Evolutionary conservation across 2,888 invertebrate species (phyloP).

Genomic region (Teleiodes luculella): DNA sequence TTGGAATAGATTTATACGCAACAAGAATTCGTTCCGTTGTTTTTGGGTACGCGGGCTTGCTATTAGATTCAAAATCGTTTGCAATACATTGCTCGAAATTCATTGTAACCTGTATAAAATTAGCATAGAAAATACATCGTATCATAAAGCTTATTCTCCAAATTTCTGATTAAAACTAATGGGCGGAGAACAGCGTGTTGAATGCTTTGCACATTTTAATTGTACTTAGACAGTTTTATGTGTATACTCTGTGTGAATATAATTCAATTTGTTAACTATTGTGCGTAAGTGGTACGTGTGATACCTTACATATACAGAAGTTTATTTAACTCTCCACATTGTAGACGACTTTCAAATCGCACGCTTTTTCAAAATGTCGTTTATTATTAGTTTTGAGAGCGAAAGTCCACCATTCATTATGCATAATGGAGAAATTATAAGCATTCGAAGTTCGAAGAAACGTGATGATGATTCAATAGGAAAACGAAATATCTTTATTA

Average conservation of each 20-base stretch:
- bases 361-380: slow-evolving; percentile 20
- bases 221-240: not conserved
- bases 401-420: not conserved
- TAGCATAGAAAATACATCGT: no score
- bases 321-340: slow-evolving; percentile 21
- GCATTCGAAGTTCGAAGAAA: not conserved
- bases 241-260: not conserved
- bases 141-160: no score
- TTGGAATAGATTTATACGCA: no score
- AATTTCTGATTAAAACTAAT: not conserved
- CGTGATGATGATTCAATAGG: not conserved
- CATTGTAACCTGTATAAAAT: no score
- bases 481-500: no score
- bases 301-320: slow-evolving; percentile 19
- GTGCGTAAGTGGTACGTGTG: slow-evolving; percentile 26
- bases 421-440: no score
- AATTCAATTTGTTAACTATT: slow-evolving; percentile 17
- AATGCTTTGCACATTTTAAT: not conserved
- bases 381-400: not conserved
- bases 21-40: no score
- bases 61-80: no score
- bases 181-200: not conserved
- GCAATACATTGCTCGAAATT: no score
- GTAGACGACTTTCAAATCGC: slow-evolving; percentile 31
- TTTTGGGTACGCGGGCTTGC: no score